phyloP scores from a whole-genome alignment of 2,113 vertebrate genomes.

The Atrichornis clamosus region DNA sequence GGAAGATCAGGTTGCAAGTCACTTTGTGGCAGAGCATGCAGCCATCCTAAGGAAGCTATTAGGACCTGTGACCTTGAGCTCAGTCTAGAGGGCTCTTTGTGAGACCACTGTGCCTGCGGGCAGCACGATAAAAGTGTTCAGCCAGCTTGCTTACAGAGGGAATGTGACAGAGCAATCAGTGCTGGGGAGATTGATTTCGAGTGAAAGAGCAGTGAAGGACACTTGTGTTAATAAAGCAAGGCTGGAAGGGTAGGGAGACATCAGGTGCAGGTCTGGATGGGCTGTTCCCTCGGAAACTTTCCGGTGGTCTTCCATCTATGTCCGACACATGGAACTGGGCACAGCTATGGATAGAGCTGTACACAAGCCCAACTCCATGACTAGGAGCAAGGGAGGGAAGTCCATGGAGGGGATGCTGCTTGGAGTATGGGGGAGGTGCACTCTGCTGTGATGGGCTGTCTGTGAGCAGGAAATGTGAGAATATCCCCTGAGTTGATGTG shows the following conservation, averaged over 20 bases:
- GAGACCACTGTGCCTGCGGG: constrained; percentile 30
- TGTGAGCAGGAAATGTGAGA: neutral
- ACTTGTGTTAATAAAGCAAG: constrained; percentile 35
- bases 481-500: accelerated
- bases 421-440: accelerated
- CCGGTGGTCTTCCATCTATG: neutral
- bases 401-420: neutral
- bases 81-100: constrained; percentile 37
- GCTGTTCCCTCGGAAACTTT: neutral
- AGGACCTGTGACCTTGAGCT: constrained; percentile 54
- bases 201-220: constrained; percentile 50
- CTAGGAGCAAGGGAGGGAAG: neutral
- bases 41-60: constrained; percentile 21
- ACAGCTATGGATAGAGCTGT: neutral
- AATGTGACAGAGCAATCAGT: constrained; percentile 57
- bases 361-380: neutral
- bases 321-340: neutral
- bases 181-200: constrained; percentile 46
- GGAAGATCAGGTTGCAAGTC: neutral
- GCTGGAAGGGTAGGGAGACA: neutral
- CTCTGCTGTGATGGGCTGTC: accelerated
- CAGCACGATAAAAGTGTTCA: constrained; percentile 30
- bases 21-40: neutral
- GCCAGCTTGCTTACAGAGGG: constrained; percentile 33
- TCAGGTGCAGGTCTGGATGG: neutral